A percentile compares a stretch with the other conserved stretches of the same genome.
Evolutionary conservation across 2,113 vertebrate genomes (phyloP).

Genomic region (Speoplatyrhinus poulsoni): DNA sequence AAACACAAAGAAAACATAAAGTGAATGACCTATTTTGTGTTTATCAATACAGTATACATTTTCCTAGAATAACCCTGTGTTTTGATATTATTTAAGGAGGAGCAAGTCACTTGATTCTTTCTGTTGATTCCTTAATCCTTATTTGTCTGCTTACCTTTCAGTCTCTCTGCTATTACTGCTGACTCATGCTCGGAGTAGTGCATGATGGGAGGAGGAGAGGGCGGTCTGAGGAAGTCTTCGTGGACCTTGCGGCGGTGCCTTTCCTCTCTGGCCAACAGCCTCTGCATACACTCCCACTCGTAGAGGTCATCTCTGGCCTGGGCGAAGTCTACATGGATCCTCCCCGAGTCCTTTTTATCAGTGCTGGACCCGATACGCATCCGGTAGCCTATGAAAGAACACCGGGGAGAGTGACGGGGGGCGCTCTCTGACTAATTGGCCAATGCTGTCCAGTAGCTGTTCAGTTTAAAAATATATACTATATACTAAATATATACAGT

Average conservation of each 20-base stretch:
- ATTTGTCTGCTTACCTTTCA: constrained; percentile 81
- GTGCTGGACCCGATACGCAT: constrained; percentile 94
- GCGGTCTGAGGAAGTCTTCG: constrained; percentile 85
- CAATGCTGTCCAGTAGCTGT: too few relatives aligned
- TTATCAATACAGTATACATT: too few relatives aligned
- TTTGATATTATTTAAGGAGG: too few relatives aligned
- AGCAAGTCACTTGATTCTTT: too few relatives aligned
- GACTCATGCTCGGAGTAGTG: constrained; percentile 96
- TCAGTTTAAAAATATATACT: too few relatives aligned
- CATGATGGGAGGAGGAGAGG: constrained; percentile 90
- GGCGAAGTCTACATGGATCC: constrained; percentile 94
- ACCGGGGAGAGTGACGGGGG: too few relatives aligned
- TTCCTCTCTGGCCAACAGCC: constrained; percentile 91
- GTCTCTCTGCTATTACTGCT: constrained; percentile 88
- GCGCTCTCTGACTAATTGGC: too few relatives aligned
- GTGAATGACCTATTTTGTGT: too few relatives aligned
- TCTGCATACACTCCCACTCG: constrained; percentile 95
- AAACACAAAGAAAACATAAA: too few relatives aligned
- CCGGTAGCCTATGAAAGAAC: constrained; percentile 81
- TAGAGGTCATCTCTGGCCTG: constrained; percentile 94
- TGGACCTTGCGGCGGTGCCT: constrained; percentile 87
- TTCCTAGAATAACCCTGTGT: too few relatives aligned
- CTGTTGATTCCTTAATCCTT: too few relatives aligned
- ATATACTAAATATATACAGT: too few relatives aligned
- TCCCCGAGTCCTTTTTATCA: constrained; percentile 92